phyloP scores from a whole-genome alignment of 2,113 vertebrate genomes.

The Oryctolagus cuniculus region mOryCun1.1 NC_091438.1:56972001-56972500 shows the following conservation, averaged over 20 bases:
- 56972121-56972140: slow-evolving; percentile 19
- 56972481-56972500: too few species aligned
- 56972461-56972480: too few species aligned
- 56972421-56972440: too few species aligned
- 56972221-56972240: slow-evolving; percentile 11
- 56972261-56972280: background rate
- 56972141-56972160: background rate
- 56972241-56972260: background rate
- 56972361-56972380: background rate
- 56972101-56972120: slow-evolving; percentile 4
- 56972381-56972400: too few species aligned
- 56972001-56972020: background rate
- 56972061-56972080: background rate
- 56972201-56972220: slow-evolving; percentile 32
- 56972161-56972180: slow-evolving; percentile 53
- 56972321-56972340: slow-evolving; percentile 4
- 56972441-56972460: too few species aligned
- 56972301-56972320: background rate
- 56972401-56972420: too few species aligned
- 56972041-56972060: slow-evolving; percentile 36
- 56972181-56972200: background rate
- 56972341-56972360: slow-evolving; percentile 40
- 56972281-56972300: background rate
- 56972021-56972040: slow-evolving; percentile 11
- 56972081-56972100: slow-evolving; percentile 25